phyloP scores from a whole-genome alignment of 1,140 invertebrate species.

The Physella acuta region DNA sequence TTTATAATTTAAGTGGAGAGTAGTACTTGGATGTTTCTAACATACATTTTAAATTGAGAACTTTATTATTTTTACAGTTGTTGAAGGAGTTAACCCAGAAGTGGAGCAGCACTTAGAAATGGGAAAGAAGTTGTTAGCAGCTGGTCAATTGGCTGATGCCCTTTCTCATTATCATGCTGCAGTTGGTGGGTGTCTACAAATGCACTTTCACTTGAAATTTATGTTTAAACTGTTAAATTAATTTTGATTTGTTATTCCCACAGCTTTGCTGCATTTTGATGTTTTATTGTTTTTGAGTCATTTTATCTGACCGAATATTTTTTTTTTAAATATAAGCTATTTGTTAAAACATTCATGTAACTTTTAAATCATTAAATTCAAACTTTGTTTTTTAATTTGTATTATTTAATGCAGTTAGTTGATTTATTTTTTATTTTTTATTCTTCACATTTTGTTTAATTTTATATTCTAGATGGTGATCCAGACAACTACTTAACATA shows the following conservation, averaged over 20 bases:
- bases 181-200: constrained; percentile 80
- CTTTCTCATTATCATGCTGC: constrained; percentile 97
- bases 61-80: no score
- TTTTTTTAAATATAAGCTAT: no score
- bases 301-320: neutral
- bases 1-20: no score
- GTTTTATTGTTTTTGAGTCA: neutral
- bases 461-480: constrained; percentile 80
- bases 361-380: no score
- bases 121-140: constrained; percentile 85
- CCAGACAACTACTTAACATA: constrained; percentile 92
- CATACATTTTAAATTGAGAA: no score
- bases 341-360: no score
- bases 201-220: no score
- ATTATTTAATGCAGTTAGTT: neutral
- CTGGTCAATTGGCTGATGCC: constrained; percentile 93
- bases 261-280: no score
- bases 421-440: neutral
- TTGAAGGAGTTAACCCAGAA: constrained; percentile 63
- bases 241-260: neutral
- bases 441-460: neutral
- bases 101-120: constrained; percentile 90
- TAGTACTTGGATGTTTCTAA: no score
- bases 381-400: neutral
- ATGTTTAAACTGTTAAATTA: no score